A percentile compares a stretch with the other conserved stretches of the same genome.
phyloP scores from a whole-genome alignment of 2,888 invertebrate species.

The Drosophila stalkeri region DNA sequence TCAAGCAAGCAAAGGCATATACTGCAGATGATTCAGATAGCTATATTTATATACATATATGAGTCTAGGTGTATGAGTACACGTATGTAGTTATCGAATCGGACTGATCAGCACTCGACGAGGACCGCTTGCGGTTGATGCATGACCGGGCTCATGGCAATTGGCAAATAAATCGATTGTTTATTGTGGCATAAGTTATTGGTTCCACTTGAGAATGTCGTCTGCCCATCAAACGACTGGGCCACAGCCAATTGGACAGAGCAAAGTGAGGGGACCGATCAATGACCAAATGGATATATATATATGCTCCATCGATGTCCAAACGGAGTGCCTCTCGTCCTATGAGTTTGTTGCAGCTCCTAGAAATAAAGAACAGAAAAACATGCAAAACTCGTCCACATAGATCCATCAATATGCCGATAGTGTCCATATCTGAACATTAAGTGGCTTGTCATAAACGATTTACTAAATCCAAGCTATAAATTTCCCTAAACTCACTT shows the following conservation, averaged over 20 bases:
- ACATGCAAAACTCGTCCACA: conserved; percentile 42
- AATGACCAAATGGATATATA: conserved; percentile 54
- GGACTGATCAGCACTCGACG: conserved; percentile 16
- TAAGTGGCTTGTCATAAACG: conserved; percentile 43
- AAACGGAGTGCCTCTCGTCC: not conserved
- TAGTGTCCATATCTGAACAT: conserved; percentile 34
- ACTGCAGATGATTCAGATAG: conserved; percentile 4
- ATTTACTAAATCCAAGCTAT: conserved; percentile 27
- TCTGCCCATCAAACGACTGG: conserved; percentile 3
- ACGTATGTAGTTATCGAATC: conserved; percentile 16
- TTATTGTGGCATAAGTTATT: conserved; percentile 60
- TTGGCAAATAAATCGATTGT: conserved; percentile 61
- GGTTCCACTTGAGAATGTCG: conserved; percentile 46
- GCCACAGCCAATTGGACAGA: conserved; percentile 45
- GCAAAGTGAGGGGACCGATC: conserved; percentile 62
- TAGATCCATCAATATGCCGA: conserved; percentile 60
- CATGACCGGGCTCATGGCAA: conserved; percentile 41
- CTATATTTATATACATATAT: not conserved
- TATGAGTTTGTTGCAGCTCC: not conserved
- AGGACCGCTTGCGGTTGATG: conserved; percentile 36
- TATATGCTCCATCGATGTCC: conserved; percentile 48
- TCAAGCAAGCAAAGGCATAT: not conserved
- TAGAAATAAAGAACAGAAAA: not conserved
- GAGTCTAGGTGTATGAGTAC: not conserved
- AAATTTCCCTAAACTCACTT: conserved; percentile 5